A percentile compares a stretch with the other conserved stretches of the same genome.
Conservation (phyloP, 2,113 vertebrate genomes). For the Corydoras sp. region DNA sequence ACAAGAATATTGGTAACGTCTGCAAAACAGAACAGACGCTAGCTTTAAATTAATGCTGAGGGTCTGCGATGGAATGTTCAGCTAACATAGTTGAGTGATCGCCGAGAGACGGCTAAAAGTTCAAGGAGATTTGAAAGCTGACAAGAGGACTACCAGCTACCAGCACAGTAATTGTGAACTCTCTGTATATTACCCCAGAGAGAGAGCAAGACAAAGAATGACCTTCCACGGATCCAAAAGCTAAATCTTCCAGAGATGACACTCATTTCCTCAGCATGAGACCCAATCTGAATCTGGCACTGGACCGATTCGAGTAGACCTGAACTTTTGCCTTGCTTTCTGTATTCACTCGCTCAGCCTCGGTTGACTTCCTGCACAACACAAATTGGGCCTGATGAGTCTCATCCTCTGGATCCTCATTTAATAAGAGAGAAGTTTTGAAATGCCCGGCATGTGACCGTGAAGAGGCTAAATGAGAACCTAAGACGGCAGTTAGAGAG, state of each 20-base stretch:
- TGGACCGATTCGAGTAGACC: slow-evolving; percentile 39
- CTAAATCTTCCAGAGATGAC: slow-evolving; percentile 43
- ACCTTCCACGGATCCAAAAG: slow-evolving; percentile 16
- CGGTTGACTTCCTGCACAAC: slow-evolving; percentile 52
- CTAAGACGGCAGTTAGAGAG: slow-evolving; percentile 35
- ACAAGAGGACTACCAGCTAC: neutral
- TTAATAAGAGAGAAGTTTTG: slow-evolving; percentile 41
- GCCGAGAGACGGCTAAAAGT: too few relatives aligned
- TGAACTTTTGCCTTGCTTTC: slow-evolving; percentile 49
- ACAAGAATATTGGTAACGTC: too few relatives aligned
- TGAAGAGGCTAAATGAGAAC: slow-evolving; percentile 16
- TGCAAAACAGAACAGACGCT: too few relatives aligned
- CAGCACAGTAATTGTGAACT: neutral
- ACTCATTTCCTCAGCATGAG: slow-evolving; percentile 42
- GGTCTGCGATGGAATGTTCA: too few relatives aligned
- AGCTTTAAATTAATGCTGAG: too few relatives aligned
- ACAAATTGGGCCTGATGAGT: slow-evolving; percentile 58
- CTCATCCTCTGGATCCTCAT: slow-evolving; percentile 46
- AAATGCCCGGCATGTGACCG: slow-evolving; percentile 50
- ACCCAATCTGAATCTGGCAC: slow-evolving; percentile 29
- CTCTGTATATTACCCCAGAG: neutral
- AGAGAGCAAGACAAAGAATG: neutral
- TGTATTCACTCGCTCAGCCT: slow-evolving; percentile 48
- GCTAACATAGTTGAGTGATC: too few relatives aligned
- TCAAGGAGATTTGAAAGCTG: too few relatives aligned